phyloP scores from a whole-genome alignment of 2,888 invertebrate species.

The Lottia scabra region DNA sequence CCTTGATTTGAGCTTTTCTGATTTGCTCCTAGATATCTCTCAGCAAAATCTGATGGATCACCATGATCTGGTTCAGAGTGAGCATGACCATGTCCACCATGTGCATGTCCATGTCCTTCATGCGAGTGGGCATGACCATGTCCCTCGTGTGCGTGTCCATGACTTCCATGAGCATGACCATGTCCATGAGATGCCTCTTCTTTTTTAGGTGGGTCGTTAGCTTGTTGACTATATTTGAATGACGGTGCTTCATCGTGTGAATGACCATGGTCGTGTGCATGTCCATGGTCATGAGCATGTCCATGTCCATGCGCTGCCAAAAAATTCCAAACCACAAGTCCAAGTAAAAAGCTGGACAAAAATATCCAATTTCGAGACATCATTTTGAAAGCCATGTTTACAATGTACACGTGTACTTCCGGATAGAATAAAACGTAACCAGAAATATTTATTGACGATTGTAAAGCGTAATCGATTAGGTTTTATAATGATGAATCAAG shows the following conservation, averaged over 20 bases:
- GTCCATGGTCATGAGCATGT: slow-evolving; percentile 25
- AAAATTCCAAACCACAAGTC: slow-evolving; percentile 11
- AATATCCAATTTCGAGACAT: slow-evolving; percentile 7
- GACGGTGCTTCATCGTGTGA: slow-evolving; percentile 76
- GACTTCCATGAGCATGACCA: slow-evolving; percentile 71
- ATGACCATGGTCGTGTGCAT: slow-evolving; percentile 42
- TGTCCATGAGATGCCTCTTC: slow-evolving; percentile 33
- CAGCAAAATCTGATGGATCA: slow-evolving; percentile 9
- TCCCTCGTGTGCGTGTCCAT: slow-evolving; percentile 70
- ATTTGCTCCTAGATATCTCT: neutral
- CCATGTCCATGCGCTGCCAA: slow-evolving; percentile 2
- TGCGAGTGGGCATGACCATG: slow-evolving; percentile 31
- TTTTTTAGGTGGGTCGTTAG: slow-evolving; percentile 70
- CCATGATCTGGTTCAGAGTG: slow-evolving; percentile 36
- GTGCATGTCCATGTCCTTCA: slow-evolving; percentile 24
- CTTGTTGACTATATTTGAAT: slow-evolving; percentile 86
- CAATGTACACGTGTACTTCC: slow-evolving; percentile 17
- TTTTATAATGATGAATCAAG: too few species aligned
- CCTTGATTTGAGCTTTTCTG: slow-evolving; percentile 46
- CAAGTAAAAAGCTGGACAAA: slow-evolving; percentile 7
- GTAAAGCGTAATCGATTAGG: too few species aligned
- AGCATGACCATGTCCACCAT: slow-evolving; percentile 73
- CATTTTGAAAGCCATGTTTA: slow-evolving; percentile 16
- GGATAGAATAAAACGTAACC: too few species aligned
- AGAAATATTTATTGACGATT: too few species aligned